Conservation (phyloP, 2,888 invertebrate species). For the Drosophila pseudotalamancana region DNA sequence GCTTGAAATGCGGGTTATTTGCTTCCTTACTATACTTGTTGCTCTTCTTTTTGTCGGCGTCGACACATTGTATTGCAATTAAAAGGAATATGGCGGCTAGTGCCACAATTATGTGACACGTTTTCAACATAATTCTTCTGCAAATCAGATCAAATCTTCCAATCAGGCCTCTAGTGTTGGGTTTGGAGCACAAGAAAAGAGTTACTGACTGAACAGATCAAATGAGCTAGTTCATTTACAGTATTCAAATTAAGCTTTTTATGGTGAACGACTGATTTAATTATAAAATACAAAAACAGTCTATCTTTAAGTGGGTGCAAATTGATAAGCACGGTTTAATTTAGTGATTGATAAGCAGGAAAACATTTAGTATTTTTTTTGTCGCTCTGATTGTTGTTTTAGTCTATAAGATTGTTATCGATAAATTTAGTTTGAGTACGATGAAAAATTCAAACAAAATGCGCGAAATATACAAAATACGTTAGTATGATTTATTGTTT, state of each 20-base stretch:
- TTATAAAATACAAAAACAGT: too few relatives aligned
- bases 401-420: too few relatives aligned
- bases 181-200: neutral
- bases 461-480: neutral
- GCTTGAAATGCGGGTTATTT: conserved; percentile 68
- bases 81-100: conserved; percentile 47
- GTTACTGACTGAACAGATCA: conserved; percentile 2
- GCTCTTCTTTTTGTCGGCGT: conserved; percentile 70
- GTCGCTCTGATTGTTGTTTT: too few relatives aligned
- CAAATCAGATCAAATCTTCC: conserved; percentile 37
- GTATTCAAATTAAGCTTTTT: neutral
- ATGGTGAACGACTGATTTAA: too few relatives aligned
- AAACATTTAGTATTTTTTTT: too few relatives aligned
- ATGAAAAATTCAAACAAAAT: neutral
- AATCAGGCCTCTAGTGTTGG: conserved; percentile 6
- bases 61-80: conserved; percentile 34
- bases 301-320: too few relatives aligned
- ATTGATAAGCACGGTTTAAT: too few relatives aligned
- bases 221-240: neutral
- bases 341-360: too few relatives aligned
- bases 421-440: neutral
- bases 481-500: neutral
- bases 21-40: conserved; percentile 82
- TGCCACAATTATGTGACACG: conserved; percentile 37
- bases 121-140: conserved; percentile 44